Conservation (phyloP, 2,113 vertebrate species). For the Eublepharis macularius region DNA sequence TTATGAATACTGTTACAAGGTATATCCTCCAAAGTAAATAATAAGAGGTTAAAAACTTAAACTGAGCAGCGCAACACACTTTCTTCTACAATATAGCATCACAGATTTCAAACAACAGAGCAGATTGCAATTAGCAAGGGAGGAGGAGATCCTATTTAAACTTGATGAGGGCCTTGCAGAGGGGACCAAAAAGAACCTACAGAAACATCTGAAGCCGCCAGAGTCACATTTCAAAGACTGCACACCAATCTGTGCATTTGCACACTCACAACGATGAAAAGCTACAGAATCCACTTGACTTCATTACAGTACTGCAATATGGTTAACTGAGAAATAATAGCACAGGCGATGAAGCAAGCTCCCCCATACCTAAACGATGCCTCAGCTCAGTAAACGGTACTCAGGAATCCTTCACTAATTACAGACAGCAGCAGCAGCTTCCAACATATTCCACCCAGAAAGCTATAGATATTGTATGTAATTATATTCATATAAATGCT, state of each 20-base stretch:
- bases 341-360: not conserved
- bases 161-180: no score
- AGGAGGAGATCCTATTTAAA: not conserved
- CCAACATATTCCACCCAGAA: constrained; percentile 5
- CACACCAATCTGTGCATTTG: not conserved
- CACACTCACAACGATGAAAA: not conserved
- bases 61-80: not conserved
- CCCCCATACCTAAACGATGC: not conserved
- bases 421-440: not conserved
- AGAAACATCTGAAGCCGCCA: not conserved
- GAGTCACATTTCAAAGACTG: not conserved
- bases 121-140: not conserved
- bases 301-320: not conserved
- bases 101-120: not conserved
- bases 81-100: not conserved
- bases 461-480: constrained; percentile 20
- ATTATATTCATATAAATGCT: constrained; percentile 13
- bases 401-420: constrained; percentile 3
- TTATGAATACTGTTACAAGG: not conserved
- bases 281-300: not conserved
- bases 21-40: not conserved
- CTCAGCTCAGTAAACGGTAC: not conserved
- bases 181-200: not conserved
- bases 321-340: not conserved
- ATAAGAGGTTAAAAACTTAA: not conserved